Evolutionary conservation across 2,888 invertebrate species (phyloP).

Genomic region (Bibio marci): DNA sequence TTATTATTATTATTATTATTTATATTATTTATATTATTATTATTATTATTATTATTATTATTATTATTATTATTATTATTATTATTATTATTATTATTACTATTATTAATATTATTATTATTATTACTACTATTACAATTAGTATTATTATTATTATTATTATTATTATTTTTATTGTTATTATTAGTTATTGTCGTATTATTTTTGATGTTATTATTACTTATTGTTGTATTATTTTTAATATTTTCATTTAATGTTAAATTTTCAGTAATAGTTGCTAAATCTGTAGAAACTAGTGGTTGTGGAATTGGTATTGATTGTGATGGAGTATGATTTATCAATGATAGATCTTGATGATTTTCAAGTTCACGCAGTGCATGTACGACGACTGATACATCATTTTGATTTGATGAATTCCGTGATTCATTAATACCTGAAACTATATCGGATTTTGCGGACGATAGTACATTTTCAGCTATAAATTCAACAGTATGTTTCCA

Average conservation of each 20-base stretch:
- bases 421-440: slow-evolving; percentile 25
- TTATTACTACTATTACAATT: slow-evolving; percentile 27
- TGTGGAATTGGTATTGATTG: slow-evolving; percentile 30
- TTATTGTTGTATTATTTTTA: slow-evolving; percentile 36
- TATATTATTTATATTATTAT: slow-evolving; percentile 3
- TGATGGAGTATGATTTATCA: slow-evolving; percentile 50
- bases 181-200: no score
- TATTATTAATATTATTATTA: slow-evolving; percentile 3
- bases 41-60: slow-evolving; percentile 27
- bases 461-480: slow-evolving; percentile 67
- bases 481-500: slow-evolving; percentile 78
- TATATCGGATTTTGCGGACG: slow-evolving; percentile 53
- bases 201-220: slow-evolving; percentile 25
- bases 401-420: slow-evolving; percentile 25
- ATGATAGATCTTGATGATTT: slow-evolving; percentile 45
- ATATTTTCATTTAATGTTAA: slow-evolving; percentile 49
- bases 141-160: slow-evolving; percentile 29
- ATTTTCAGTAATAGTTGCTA: slow-evolving; percentile 76
- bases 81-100: slow-evolving; percentile 39
- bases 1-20: slow-evolving; percentile 40
- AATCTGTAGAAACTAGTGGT: slow-evolving; percentile 43
- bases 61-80: slow-evolving; percentile 26
- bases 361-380: slow-evolving; percentile 38
- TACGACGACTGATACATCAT: slow-evolving; percentile 37
- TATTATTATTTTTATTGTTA: slow-evolving; percentile 39